phyloP scores from a whole-genome alignment of 2,888 invertebrate species.

The Chrysolina americana region DNA sequence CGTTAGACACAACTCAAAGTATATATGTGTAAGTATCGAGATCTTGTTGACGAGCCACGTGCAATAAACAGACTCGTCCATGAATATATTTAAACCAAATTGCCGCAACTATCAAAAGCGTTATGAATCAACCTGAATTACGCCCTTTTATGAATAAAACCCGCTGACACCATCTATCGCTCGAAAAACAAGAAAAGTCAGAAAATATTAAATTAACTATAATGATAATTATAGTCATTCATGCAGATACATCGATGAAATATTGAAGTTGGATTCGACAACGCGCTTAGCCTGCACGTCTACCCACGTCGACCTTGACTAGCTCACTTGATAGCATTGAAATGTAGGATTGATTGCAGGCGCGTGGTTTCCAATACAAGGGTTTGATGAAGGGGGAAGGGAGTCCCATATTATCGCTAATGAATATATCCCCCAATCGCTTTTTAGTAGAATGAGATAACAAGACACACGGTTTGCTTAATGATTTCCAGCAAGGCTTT shows the following conservation, averaged over 20 bases:
- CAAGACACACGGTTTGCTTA: too few relatives aligned
- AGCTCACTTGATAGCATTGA: neutral
- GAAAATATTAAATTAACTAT: constrained; percentile 10
- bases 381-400: neutral
- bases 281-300: constrained; percentile 34
- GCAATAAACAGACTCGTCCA: neutral
- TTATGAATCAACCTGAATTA: neutral
- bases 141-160: neutral
- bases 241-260: constrained; percentile 39
- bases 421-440: neutral
- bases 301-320: constrained; percentile 36
- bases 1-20: neutral
- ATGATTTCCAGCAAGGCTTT: too few relatives aligned
- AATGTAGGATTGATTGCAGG: neutral
- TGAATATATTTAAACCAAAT: neutral
- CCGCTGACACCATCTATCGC: neutral
- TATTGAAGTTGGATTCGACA: constrained; percentile 33
- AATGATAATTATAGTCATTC: constrained; percentile 38
- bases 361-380: neutral
- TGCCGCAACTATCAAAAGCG: neutral
- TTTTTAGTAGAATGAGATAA: too few relatives aligned
- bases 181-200: constrained; percentile 34
- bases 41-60: too few relatives aligned
- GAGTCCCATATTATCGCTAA: neutral
- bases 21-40: neutral